Conservation (phyloP, 2,888 invertebrate genomes). For the Argynnis bischoffii region DNA sequence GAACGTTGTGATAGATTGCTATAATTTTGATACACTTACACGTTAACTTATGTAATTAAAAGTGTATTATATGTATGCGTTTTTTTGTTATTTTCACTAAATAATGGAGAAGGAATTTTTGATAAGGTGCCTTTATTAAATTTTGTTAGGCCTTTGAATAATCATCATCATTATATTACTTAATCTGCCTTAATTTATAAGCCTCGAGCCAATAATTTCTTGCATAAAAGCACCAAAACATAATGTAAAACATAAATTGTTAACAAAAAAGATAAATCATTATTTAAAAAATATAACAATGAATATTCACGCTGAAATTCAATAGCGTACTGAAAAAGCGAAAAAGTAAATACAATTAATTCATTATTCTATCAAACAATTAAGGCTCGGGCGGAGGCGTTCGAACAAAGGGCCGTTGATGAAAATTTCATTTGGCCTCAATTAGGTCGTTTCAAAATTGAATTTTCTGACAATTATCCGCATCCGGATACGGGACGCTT, state of each 20-base stretch:
- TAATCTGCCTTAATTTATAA: too few relatives aligned
- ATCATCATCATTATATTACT: not conserved
- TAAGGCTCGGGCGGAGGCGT: constrained; percentile 59
- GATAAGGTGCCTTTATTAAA: not conserved
- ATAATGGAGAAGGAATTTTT: constrained; percentile 1
- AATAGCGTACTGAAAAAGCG: constrained; percentile 24
- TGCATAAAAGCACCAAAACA: not conserved
- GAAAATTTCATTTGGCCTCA: constrained; percentile 77
- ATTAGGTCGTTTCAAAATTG: constrained; percentile 75
- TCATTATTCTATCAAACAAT: constrained; percentile 70
- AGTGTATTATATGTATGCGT: constrained; percentile 30
- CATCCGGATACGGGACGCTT: constrained; percentile 78
- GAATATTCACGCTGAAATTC: constrained; percentile 17
- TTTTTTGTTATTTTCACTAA: constrained; percentile 7
- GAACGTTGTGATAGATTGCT: constrained; percentile 67
- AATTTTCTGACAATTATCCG: constrained; percentile 75
- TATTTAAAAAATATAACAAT: constrained; percentile 6
- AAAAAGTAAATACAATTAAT: constrained; percentile 64
- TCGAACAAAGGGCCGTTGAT: constrained; percentile 71
- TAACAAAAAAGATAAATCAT: constrained; percentile 5
- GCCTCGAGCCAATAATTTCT: not conserved
- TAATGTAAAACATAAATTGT: not conserved
- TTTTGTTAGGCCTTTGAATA: not conserved
- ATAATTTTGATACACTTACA: constrained; percentile 46
- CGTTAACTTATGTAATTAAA: constrained; percentile 33